phyloP scores from a whole-genome alignment of 2,888 invertebrate genomes.

The Pristionchus arcanus region DNA sequence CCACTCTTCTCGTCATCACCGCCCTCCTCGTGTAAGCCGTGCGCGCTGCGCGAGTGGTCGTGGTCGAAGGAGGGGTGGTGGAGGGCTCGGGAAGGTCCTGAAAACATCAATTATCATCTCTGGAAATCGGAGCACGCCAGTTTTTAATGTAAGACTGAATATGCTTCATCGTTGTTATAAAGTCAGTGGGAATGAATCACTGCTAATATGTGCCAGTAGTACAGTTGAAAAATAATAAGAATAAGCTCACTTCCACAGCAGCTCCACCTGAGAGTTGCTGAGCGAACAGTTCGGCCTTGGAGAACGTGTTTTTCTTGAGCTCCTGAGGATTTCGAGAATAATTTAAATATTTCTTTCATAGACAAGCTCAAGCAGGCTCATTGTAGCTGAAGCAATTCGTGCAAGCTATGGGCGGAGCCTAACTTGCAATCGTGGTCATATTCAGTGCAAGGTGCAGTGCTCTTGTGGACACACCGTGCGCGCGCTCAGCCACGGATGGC shows the following conservation, averaged over 20 bases:
- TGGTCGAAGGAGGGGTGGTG: neutral
- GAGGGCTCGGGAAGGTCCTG: neutral
- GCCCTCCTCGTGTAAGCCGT: conserved; percentile 18
- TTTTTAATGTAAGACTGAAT: neutral
- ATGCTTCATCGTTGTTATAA: neutral
- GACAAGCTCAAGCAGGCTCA: neutral
- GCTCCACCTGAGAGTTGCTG: conserved; percentile 11
- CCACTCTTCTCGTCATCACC: neutral
- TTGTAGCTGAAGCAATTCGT: neutral
- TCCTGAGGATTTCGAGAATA: neutral
- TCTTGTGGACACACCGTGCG: conserved; percentile 25
- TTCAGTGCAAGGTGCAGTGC: neutral
- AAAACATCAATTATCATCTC: too few relatives aligned
- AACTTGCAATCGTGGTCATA: neutral
- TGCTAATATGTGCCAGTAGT: too few relatives aligned
- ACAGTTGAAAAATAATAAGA: neutral
- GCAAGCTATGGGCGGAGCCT: neutral
- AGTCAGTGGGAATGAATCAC: too few relatives aligned
- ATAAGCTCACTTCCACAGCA: neutral
- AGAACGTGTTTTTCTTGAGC: conserved; percentile 45
- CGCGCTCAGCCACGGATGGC: conserved; percentile 42
- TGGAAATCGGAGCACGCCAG: too few relatives aligned
- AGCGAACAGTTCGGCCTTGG: conserved; percentile 48
- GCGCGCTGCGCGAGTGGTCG: neutral
- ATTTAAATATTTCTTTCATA: neutral